These are phyloP conservation scores for Puma concolor DNA, from an alignment of 2,113 vertebrate species.

Conservation along the genomic window DNA sequence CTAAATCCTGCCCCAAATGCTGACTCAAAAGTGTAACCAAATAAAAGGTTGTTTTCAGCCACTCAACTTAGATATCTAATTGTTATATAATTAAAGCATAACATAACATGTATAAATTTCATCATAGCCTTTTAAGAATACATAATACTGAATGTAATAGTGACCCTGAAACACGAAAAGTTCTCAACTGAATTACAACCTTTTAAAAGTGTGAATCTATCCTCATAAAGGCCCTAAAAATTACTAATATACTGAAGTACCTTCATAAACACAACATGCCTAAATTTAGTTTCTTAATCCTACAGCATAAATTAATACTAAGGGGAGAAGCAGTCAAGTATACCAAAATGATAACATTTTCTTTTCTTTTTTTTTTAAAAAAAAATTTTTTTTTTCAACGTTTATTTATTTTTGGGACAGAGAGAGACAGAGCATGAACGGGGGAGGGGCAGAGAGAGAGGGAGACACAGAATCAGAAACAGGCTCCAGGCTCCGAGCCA, in stretches of 20 bases:
- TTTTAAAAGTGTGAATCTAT: not conserved
- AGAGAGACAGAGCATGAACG: too few species aligned
- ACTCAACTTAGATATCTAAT: not conserved
- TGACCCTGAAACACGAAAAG: not conserved
- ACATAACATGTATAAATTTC: not conserved
- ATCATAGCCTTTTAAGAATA: not conserved
- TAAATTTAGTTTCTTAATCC: slow-evolving; percentile 9
- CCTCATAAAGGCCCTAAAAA: not conserved
- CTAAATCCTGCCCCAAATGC: not conserved
- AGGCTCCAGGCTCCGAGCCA: too few species aligned
- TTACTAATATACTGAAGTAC: not conserved
- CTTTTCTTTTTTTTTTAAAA: too few species aligned
- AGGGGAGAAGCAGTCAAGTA: not conserved
- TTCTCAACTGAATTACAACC: not conserved
- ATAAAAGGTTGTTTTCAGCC: slow-evolving; percentile 17
- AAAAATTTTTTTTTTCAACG: too few species aligned
- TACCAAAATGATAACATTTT: not conserved
- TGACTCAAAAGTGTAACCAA: not conserved
- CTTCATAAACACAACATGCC: not conserved
- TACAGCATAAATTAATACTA: not conserved
- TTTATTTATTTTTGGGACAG: too few species aligned
- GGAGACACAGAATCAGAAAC: too few species aligned
- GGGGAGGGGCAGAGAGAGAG: too few species aligned
- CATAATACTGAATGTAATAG: not conserved
- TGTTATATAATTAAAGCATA: not conserved